phyloP scores from a whole-genome alignment of 2,888 invertebrate genomes.

The Phasia obesa region DNA sequence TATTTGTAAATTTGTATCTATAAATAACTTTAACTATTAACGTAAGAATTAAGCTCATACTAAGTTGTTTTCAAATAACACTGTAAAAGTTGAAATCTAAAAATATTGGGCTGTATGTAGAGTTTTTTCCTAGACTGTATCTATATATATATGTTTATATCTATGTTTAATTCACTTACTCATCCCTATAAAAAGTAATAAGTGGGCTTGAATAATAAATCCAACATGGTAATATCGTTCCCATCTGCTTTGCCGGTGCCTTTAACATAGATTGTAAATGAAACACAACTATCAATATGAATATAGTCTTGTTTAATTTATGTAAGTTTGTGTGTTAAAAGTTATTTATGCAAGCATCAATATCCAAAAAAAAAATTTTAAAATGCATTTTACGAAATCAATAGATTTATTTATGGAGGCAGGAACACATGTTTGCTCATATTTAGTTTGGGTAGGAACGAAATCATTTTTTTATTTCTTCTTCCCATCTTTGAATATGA shows the following conservation, averaged over 20 bases:
- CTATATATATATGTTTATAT: too few relatives aligned
- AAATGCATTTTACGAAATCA: conserved; percentile 50
- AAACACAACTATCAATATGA: conserved; percentile 23
- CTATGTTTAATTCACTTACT: too few relatives aligned
- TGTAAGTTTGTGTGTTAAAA: conserved; percentile 17
- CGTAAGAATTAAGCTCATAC: too few relatives aligned
- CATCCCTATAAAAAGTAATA: too few relatives aligned
- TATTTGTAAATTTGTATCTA: too few relatives aligned
- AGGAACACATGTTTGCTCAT: conserved; percentile 22
- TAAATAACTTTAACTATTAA: too few relatives aligned
- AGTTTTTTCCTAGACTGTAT: too few relatives aligned
- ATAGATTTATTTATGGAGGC: conserved; percentile 34
- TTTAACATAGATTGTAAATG: conserved; percentile 24
- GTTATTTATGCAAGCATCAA: conserved; percentile 42
- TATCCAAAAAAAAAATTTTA: conserved; percentile 24
- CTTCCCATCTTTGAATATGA: conserved; percentile 18
- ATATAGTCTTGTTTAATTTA: conserved; percentile 40
- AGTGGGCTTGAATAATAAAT: not conserved
- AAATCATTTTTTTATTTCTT: conserved; percentile 23
- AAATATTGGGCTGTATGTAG: too few relatives aligned
- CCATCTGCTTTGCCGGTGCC: not conserved
- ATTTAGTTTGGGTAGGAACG: not conserved
- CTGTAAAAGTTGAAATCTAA: too few relatives aligned
- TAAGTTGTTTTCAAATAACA: too few relatives aligned
- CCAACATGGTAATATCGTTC: not conserved